Evolutionary conservation across 2,113 vertebrate species (phyloP), one percentile per base, ranked within the genome.

Genomic region (Callocephalon fimbriatum): DNA sequence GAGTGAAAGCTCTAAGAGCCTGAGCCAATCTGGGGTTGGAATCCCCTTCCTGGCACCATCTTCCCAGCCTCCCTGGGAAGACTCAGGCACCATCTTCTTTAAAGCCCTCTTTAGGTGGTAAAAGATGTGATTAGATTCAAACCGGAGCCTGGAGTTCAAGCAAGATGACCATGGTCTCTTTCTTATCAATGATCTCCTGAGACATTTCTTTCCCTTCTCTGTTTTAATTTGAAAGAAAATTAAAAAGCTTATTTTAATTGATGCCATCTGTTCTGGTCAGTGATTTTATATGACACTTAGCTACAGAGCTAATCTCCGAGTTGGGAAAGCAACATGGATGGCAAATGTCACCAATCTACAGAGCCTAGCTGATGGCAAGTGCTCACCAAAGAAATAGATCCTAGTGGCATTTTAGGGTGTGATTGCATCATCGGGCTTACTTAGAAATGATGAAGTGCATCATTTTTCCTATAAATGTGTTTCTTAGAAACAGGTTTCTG

Each of bases 181-280:
- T 83, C 70, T 77, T 61, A 82, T 19, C 77, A 63, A 17, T 1
- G 23, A 92, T 77, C 44, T 48, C 74, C 38, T 44, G 31, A 94
- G 73, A 90, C 8, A 58, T 17, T 25, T 56, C 78, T 63, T 86
- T 56, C 66, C 48, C 35, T 40, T 14, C 18, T 71, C 73, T 54
- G 25, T 22, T 72, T 68, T 88, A 48, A 61, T 83, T 83, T 37
- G 48, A 50, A 95, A 87, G 44, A 84, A 93, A 95, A 95, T 88
- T 26, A 86, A 95, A 93, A 84, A 65, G 23, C 44, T 89, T 13
- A 29, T 89, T 96, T 92, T 92, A 85, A 86, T 74, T 58, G 56
- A 74, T 48, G 27, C 53, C 48, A 82, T 80, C 70, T 92, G 25
- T 59, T 94, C 81, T 81, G 59, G 63, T 56, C 76, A 66, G 35